Evolutionary conservation across 2,113 vertebrate genomes (phyloP), one percentile per base, ranked within the genome.

Genomic region (Actenoides hombroni): DNA sequence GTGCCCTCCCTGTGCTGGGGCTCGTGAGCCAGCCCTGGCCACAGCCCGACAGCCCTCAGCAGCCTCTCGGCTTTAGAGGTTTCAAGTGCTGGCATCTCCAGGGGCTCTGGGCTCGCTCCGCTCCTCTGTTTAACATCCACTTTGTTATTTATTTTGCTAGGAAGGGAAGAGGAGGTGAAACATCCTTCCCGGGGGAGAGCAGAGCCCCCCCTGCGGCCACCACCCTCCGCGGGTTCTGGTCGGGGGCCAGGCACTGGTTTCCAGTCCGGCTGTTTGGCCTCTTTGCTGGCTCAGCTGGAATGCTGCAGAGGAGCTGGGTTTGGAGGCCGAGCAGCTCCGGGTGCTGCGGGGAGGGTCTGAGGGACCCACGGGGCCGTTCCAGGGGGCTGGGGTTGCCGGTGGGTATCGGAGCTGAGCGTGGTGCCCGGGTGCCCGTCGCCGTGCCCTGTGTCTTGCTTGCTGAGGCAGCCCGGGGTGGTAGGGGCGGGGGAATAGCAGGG

Each of bases 91-190:
- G 42, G 8, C 10, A 0, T 24, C 75, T 31, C 82, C 74, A 8
- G 31, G 23, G 60, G 40, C 61, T 70, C 28, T 2, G 26, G n/a
- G 26, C 46, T 86, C 4, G 0, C 51, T 94, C 60, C 39, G 3
- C 64, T 83, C 40, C 70, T 51, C 56, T 81, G 59, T 95, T 95
- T 92, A 71, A 74, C 51, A 54, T 74, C 76, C 70, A 92, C 67
- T 77, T 48, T 1, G 8, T 29, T 65, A 79, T 93, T 93, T 94
- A 24, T 91, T 96, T 85, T 78, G 39, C 69, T 84, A 25, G 85
- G 85, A 78, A 86, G 85, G 71, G 78, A 68, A 63, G 53, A 84
- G 78, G 87, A 90, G 80, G 74, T 68, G 68, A 86, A 84, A 80
- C 68, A 56, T 79, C 92, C 83, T 84, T 86, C 77, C 84, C 89